Conservation (phyloP, 2,888 invertebrate species). For the Heliconius aoede region DNA sequence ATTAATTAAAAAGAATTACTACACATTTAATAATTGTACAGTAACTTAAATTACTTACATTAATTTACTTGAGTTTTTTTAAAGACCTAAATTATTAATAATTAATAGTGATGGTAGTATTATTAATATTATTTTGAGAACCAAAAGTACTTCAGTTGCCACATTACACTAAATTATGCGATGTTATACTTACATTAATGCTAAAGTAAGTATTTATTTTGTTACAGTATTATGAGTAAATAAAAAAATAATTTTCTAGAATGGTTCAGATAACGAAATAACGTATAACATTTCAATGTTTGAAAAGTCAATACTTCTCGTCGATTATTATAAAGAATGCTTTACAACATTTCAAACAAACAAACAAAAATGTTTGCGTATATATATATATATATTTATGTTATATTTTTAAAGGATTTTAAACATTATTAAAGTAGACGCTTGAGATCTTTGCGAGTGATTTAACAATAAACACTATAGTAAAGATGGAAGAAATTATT, state of each 20-base stretch:
- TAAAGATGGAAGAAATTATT: neutral
- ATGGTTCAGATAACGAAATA: neutral
- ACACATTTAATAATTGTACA: neutral
- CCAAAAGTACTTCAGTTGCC: neutral
- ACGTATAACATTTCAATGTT: neutral
- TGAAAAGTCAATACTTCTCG: neutral
- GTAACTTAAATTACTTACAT: neutral
- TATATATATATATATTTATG: neutral
- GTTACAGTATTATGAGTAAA: conserved; percentile 11
- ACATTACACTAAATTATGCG: conserved; percentile 18
- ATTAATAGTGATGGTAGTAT: conserved; percentile 4
- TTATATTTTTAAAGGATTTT: neutral
- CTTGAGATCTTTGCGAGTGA: conserved; percentile 14
- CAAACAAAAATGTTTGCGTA: too few relatives aligned
- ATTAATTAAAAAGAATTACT: neutral
- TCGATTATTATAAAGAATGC: neutral
- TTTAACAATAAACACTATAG: conserved; percentile 5
- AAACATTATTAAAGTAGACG: neutral
- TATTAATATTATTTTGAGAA: neutral
- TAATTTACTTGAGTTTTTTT: too few relatives aligned
- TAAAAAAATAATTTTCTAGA: neutral
- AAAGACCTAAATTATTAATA: neutral
- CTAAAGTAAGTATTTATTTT: conserved; percentile 18
- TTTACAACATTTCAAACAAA: neutral
- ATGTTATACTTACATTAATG: conserved; percentile 22